Percentiles rank a stretch among this genome's conserved stretches.
phyloP scores from a whole-genome alignment of 1,140 invertebrate species.

The Chlorops oryzae region DNA sequence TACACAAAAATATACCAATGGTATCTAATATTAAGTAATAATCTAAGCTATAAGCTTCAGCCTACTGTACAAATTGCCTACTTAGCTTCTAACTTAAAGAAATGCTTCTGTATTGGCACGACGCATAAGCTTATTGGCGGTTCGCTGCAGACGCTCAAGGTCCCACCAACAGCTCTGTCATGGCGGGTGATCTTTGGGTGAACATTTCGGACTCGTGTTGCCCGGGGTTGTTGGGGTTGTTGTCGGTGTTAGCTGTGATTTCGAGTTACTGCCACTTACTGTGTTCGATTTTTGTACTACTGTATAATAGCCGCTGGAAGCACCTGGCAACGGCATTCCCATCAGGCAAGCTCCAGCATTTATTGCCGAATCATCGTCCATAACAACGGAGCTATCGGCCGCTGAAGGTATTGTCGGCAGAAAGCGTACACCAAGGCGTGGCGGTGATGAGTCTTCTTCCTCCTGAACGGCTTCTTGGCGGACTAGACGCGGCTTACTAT shows the following conservation, averaged over 20 bases:
- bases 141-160: background rate
- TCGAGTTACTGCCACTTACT: conserved; percentile 8
- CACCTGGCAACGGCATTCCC: conserved; percentile 35
- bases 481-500: conserved; percentile 57
- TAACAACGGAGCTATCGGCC: conserved; percentile 68
- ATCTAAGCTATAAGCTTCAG: too few relatives aligned
- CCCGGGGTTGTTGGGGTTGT: conserved; percentile 9
- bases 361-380: conserved; percentile 54
- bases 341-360: conserved; percentile 18
- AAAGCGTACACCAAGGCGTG: conserved; percentile 60
- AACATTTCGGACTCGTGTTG: background rate
- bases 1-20: background rate
- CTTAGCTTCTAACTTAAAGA: conserved; percentile 20
- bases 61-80: conserved; percentile 35
- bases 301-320: conserved; percentile 30
- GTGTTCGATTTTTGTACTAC: conserved; percentile 9
- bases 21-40: too few relatives aligned
- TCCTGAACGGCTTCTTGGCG: conserved; percentile 69
- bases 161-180: conserved; percentile 17
- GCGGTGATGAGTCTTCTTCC: conserved; percentile 60
- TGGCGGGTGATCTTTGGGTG: conserved; percentile 31
- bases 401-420: conserved; percentile 76
- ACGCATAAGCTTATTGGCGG: background rate
- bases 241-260: conserved; percentile 5
- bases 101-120: conserved; percentile 9